Conservation (phyloP, 2,888 invertebrate species). For the Nebria brevicollis region DNA sequence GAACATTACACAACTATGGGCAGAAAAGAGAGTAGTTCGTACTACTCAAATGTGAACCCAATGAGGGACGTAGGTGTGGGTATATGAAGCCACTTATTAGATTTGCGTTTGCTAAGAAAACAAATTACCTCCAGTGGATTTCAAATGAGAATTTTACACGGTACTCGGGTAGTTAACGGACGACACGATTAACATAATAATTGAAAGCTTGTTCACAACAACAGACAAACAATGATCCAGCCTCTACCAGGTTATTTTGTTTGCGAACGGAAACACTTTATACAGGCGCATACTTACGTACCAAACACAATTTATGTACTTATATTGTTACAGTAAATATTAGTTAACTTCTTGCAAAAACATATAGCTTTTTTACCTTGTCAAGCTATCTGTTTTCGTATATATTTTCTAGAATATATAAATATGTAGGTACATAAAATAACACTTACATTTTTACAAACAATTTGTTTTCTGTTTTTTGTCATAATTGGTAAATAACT, state of each 20-base stretch:
- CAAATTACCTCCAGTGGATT: conserved; percentile 24
- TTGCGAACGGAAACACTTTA: neutral
- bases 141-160: conserved; percentile 24
- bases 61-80: neutral
- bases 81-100: conserved; percentile 12
- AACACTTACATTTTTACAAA: conserved; percentile 17
- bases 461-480: conserved; percentile 32
- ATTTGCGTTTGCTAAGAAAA: conserved; percentile 27
- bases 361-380: conserved; percentile 28
- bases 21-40: neutral
- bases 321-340: conserved; percentile 31
- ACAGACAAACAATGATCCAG: conserved; percentile 4
- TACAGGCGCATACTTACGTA: neutral
- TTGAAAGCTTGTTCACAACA: conserved; percentile 23
- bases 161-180: conserved; percentile 22
- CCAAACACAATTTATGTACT: neutral
- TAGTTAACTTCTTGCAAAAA: conserved; percentile 27
- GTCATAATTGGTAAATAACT: conserved; percentile 17
- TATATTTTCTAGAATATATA: conserved; percentile 26
- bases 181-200: conserved; percentile 26
- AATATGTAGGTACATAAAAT: conserved; percentile 22
- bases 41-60: neutral
- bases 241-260: neutral
- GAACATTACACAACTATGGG: neutral
- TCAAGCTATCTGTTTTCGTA: conserved; percentile 32